These are phyloP conservation scores for Petroica traversi DNA, from an alignment of 2,113 vertebrate genomes.

Conservation along the genomic window DNA sequence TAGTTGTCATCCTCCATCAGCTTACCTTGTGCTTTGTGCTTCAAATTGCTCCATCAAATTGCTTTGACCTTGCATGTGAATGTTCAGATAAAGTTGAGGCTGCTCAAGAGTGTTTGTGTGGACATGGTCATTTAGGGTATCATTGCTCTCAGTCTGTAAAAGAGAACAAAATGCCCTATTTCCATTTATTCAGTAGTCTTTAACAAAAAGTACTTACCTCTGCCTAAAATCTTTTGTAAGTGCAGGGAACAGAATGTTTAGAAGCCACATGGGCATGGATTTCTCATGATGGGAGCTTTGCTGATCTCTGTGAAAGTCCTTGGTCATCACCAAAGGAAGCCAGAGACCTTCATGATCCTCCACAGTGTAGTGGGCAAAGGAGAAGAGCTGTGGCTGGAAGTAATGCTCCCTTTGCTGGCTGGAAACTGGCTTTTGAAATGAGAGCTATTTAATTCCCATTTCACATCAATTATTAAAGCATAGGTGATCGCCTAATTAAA, in stretches of 20 bases:
- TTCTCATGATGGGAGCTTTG: not conserved
- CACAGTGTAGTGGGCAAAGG: not conserved
- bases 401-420: not conserved
- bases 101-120: not conserved
- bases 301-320: not conserved
- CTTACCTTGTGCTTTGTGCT: not conserved
- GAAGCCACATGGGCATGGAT: not conserved
- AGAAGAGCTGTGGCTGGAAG: not conserved
- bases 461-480: constrained; percentile 31
- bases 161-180: not conserved
- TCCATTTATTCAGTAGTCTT: not conserved
- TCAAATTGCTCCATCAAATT: not conserved
- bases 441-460: not conserved
- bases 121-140: not conserved
- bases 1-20: not conserved
- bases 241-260: not conserved
- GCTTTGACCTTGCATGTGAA: not conserved
- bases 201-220: not conserved
- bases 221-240: not conserved
- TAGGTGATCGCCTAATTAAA: constrained; percentile 20
- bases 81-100: not conserved
- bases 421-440: not conserved
- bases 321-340: not conserved
- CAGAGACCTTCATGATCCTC: not conserved
- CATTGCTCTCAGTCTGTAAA: not conserved